A percentile compares a stretch with the other conserved stretches of the same genome.
These are phyloP conservation scores for Tupaia tana DNA, from an alignment of 2,113 vertebrate genomes.

Conservation along the genomic window DNA sequence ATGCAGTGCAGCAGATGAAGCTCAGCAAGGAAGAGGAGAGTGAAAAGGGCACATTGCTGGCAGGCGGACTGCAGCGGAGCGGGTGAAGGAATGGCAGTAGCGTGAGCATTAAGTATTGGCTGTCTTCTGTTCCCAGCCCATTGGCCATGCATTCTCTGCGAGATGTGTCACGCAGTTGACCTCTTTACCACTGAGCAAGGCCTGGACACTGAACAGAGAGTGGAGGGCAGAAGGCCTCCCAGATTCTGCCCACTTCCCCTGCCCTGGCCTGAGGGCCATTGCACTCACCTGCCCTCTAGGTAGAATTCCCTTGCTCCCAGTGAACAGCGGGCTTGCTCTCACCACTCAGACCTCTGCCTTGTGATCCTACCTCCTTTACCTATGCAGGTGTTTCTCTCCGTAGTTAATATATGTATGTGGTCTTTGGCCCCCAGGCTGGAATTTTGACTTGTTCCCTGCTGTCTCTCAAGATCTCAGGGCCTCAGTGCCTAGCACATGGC, in stretches of 20 bases:
- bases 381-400: background rate
- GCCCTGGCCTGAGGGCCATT: background rate
- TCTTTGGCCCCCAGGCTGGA: background rate
- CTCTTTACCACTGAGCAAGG: background rate
- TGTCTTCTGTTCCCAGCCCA: background rate
- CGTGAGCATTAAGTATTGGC: background rate
- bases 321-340: background rate
- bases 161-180: background rate
- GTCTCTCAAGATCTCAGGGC: background rate
- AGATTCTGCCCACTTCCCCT: background rate
- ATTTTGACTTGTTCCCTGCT: background rate
- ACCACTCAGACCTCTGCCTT: background rate
- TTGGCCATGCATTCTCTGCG: background rate
- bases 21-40: background rate
- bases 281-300: background rate
- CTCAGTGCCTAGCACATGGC: background rate
- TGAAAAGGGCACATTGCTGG: background rate
- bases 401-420: background rate
- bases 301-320: background rate
- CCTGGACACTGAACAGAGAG: accelerated
- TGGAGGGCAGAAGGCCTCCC: background rate
- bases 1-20: background rate
- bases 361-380: background rate
- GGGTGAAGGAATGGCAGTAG: background rate
- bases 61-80: background rate